A percentile compares a stretch with the other conserved stretches of the same genome.
These are phyloP conservation scores for Labeo catla DNA, from an alignment of 2,113 vertebrate species.

Conservation along the genomic window DNA sequence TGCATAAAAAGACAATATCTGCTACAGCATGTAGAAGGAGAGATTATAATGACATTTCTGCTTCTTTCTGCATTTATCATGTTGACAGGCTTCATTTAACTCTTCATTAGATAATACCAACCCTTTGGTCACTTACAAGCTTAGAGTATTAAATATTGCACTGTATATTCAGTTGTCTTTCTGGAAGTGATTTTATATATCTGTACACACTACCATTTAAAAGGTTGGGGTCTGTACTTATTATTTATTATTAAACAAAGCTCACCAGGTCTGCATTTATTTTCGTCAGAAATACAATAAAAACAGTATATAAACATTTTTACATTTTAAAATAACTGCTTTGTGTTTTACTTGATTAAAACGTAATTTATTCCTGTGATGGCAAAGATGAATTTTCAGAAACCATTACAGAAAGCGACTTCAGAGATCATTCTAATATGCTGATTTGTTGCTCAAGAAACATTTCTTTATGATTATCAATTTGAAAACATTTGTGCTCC, in stretches of 20 bases:
- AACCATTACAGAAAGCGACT: neutral
- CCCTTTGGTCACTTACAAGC: slow-evolving; percentile 28
- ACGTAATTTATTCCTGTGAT: neutral
- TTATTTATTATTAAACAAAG: too few relatives aligned
- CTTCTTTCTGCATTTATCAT: slow-evolving; percentile 49
- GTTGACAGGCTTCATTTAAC: slow-evolving; percentile 42
- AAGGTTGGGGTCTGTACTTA: neutral
- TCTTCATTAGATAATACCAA: slow-evolving; percentile 32
- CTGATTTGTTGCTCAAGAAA: neutral
- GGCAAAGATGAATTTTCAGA: neutral
- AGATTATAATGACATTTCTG: slow-evolving; percentile 40
- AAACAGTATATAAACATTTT: neutral
- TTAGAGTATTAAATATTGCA: neutral
- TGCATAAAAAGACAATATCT: slow-evolving; percentile 52
- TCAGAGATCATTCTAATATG: neutral
- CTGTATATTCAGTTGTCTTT: neutral
- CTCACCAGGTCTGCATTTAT: neutral
- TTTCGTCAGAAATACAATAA: neutral
- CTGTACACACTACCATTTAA: neutral
- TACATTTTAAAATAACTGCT: neutral
- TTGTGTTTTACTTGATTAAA: neutral
- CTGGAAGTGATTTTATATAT: neutral
- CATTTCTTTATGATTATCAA: neutral
- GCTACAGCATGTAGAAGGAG: slow-evolving; percentile 40
- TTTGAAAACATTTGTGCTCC: neutral